A percentile compares a stretch with the other conserved stretches of the same genome.
phyloP scores from a whole-genome alignment of 2,113 vertebrate species.

The Nothoprocta perdicaria region DNA sequence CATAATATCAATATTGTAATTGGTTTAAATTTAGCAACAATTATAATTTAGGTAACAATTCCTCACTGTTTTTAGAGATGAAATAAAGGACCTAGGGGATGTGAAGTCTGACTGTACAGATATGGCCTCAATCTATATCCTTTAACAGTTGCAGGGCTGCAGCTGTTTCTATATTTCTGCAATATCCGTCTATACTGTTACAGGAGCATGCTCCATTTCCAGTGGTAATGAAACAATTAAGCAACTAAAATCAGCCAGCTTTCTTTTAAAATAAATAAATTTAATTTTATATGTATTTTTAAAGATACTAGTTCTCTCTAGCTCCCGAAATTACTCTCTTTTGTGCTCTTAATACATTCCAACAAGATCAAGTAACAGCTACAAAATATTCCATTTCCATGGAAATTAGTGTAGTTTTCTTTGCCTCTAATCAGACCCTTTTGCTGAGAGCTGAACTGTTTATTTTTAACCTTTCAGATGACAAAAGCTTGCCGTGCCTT shows the following conservation, averaged over 20 bases:
- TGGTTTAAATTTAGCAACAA: not conserved
- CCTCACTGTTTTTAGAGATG: not conserved
- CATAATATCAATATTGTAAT: not conserved
- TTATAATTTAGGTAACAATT: not conserved
- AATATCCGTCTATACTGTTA: not conserved
- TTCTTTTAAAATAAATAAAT: slow-evolving; percentile 46
- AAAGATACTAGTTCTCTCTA: slow-evolving; percentile 6
- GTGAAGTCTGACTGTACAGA: not conserved
- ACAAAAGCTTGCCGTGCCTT: slow-evolving; percentile 6
- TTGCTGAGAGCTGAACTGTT: slow-evolving; percentile 62
- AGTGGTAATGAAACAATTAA: slow-evolving; percentile 57
- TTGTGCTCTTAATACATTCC: slow-evolving; percentile 42
- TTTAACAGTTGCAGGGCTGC: not conserved
- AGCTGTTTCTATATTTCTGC: not conserved
- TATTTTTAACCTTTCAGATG: slow-evolving; percentile 64
- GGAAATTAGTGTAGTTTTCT: slow-evolving; percentile 52
- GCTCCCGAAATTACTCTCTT: slow-evolving; percentile 16
- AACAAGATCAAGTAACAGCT: slow-evolving; percentile 42
- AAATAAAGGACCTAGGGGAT: not conserved
- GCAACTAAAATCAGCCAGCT: slow-evolving; percentile 32
- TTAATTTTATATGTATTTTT: slow-evolving; percentile 26
- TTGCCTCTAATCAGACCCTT: slow-evolving; percentile 46
- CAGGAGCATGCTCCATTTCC: not conserved
- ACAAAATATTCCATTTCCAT: slow-evolving; percentile 65
- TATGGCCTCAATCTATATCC: not conserved